These are phyloP conservation scores for Podarcis siculus DNA, from an alignment of 2,797 vertebrate genomes.

Conservation along the genomic window DNA sequence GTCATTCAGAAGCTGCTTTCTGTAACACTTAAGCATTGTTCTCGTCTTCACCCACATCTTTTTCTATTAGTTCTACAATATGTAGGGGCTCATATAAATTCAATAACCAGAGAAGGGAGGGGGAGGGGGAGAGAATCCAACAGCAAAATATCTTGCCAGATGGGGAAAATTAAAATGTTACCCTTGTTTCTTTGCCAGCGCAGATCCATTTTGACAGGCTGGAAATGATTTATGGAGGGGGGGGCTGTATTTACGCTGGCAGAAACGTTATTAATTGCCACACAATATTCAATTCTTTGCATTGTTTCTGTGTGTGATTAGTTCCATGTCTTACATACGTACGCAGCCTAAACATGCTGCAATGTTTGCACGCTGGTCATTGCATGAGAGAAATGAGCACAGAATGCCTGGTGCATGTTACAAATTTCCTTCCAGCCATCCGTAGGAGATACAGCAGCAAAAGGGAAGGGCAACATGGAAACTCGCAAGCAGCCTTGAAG, in stretches of 20 bases:
- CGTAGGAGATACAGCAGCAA: constrained; percentile 60
- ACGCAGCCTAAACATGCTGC: constrained; percentile 63
- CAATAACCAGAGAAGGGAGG: constrained; percentile 70
- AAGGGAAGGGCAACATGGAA: constrained; percentile 64
- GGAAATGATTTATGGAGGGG: constrained; percentile 80
- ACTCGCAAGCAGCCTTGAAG: constrained; percentile 57
- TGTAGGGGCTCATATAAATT: constrained; percentile 76
- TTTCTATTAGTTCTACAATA: constrained; percentile 69
- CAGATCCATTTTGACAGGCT: constrained; percentile 83
- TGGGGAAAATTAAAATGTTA: constrained; percentile 83
- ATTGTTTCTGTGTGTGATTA: constrained; percentile 77
- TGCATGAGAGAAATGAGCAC: constrained; percentile 73
- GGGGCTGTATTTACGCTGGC: constrained; percentile 70
- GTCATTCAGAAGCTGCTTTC: constrained; percentile 59
- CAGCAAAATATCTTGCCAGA: constrained; percentile 81
- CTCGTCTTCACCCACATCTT: constrained; percentile 55
- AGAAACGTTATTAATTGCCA: constrained; percentile 78
- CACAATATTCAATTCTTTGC: constrained; percentile 74
- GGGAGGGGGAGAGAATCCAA: constrained; percentile 73
- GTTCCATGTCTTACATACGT: constrained; percentile 66
- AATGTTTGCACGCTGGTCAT: constrained; percentile 71
- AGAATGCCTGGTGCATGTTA: constrained; percentile 63
- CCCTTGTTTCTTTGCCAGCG: constrained; percentile 81
- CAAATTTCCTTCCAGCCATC: constrained; percentile 71
- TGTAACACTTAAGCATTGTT: constrained; percentile 56